Percentiles rank a stretch among this genome's conserved stretches.
Conservation (phyloP, 2,113 vertebrate genomes). For the Neolamprologus sp. region DNA sequence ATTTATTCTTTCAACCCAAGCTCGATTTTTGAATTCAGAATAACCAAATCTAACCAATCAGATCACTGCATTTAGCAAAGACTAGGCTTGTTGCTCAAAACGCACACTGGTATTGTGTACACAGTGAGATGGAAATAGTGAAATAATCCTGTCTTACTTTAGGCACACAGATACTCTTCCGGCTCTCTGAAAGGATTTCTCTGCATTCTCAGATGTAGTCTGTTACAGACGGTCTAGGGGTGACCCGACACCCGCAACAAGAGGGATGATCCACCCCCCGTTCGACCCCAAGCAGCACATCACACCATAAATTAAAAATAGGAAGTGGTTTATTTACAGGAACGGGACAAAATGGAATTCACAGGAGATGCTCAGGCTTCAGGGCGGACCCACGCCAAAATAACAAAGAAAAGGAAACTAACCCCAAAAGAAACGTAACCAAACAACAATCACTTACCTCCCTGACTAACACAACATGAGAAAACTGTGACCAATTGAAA, state of each 20-base stretch:
- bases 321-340: not conserved
- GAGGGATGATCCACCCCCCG: rapidly evolving
- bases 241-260: not conserved
- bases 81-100: not conserved
- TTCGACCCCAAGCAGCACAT: not conserved
- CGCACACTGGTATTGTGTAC: not conserved
- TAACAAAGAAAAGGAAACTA: not conserved
- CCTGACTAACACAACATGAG: not conserved
- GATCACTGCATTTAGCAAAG: not conserved
- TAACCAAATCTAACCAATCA: not conserved
- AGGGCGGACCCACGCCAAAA: rapidly evolving
- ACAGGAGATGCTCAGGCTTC: not conserved
- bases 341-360: not conserved
- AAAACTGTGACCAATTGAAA: not conserved
- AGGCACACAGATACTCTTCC: not conserved
- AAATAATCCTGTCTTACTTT: not conserved
- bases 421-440: rapidly evolving
- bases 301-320: not conserved
- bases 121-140: not conserved
- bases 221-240: rapidly evolving
- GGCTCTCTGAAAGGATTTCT: not conserved
- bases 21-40: not conserved
- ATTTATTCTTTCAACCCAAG: not conserved
- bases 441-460: not conserved
- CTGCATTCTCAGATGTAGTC: not conserved